Evolutionary conservation across 2,113 vertebrate genomes (phyloP), one percentile per base, ranked within the genome.

Genomic region (Platysteira castanea): DNA sequence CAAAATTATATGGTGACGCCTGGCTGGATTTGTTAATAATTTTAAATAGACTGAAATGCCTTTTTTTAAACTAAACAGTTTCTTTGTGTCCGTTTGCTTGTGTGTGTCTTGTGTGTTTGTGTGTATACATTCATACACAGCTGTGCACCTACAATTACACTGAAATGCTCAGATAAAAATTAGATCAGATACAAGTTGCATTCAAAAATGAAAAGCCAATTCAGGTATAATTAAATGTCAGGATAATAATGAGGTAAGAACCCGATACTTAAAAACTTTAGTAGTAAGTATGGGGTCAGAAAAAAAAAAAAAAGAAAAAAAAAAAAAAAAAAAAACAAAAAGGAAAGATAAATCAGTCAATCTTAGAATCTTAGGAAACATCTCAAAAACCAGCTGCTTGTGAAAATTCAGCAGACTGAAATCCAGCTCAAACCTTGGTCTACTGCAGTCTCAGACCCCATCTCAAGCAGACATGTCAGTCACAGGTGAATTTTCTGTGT

Each of bases 221-320:
- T 83, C 23, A 74, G 27, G 9, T 5, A 39, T 50, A 88, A 80
- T 54, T 76, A 84, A 50, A 37, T 76, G 13, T 41, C 68, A 78
- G 27, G 35, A 31, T 69, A 86, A 50, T 59, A 90, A 23, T 33
- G 27, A 92, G 15, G 19, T 60, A 92, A 84, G 68, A 84, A 37
- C 1, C 3, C 76, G 31, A 79, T 17, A 37, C 13, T 46, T 46
- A n/a, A 76, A 73, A 73, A 30, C 6, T 53, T 16, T 21, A 53
- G 7, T 14, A 50, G 11, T 14, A 65, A 61, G 17, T 23, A 42
- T 8, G 22, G 7, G 0, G 2, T 31, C 4, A 1, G 37, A 39
- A 41, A 33, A n/a, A 49, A 39, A 12, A 6, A 19, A 13, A 10
- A 41, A 12, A 31, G 11, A 35, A 2, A 10, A 15, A 41, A 39